A percentile compares a stretch with the other conserved stretches of the same genome.
phyloP scores from a whole-genome alignment of 2,797 vertebrate genomes.

The Helicolenus hilgendorfi region DNA sequence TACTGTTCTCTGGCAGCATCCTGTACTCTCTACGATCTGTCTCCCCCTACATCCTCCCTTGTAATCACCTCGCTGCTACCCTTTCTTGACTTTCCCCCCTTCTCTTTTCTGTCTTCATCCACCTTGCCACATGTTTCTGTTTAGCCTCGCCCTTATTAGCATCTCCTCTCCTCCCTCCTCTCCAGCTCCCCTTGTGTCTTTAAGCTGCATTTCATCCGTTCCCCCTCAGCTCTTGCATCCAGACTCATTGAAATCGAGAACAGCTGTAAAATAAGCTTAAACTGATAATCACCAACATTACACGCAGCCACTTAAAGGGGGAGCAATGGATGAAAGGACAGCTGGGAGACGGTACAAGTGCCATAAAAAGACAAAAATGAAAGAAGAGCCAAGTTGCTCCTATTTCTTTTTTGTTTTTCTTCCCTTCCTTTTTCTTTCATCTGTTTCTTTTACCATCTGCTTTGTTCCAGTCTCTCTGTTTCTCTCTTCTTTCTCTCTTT shows the following conservation, averaged over 20 bases:
- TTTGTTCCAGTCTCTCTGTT: neutral
- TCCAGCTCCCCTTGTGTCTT: neutral
- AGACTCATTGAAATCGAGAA: slow-evolving; percentile 37
- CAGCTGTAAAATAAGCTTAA: slow-evolving; percentile 55
- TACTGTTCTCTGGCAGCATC: slow-evolving; percentile 12
- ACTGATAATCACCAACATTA: slow-evolving; percentile 53
- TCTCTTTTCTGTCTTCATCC: slow-evolving; percentile 1
- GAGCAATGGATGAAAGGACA: slow-evolving; percentile 19
- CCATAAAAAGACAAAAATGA: neutral
- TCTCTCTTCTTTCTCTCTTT: neutral
- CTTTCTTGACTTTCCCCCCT: neutral
- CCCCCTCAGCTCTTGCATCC: neutral
- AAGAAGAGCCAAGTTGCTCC: neutral
- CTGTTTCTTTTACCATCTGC: neutral
- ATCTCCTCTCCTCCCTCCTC: neutral
- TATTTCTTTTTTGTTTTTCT: neutral
- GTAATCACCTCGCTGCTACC: slow-evolving; percentile 19
- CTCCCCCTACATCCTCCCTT: slow-evolving; percentile 30
- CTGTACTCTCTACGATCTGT: slow-evolving; percentile 13
- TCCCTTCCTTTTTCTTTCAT: neutral
- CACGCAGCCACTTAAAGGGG: neutral
- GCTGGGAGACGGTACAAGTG: slow-evolving; percentile 15
- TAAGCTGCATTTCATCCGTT: slow-evolving; percentile 11
- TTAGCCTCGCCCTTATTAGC: slow-evolving; percentile 17
- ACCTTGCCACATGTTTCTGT: slow-evolving; percentile 28